Evolutionary conservation across 2,888 invertebrate species (phyloP), one percentile per base, ranked within the genome.

Genomic region (Flabesymbios commensalis): DNA sequence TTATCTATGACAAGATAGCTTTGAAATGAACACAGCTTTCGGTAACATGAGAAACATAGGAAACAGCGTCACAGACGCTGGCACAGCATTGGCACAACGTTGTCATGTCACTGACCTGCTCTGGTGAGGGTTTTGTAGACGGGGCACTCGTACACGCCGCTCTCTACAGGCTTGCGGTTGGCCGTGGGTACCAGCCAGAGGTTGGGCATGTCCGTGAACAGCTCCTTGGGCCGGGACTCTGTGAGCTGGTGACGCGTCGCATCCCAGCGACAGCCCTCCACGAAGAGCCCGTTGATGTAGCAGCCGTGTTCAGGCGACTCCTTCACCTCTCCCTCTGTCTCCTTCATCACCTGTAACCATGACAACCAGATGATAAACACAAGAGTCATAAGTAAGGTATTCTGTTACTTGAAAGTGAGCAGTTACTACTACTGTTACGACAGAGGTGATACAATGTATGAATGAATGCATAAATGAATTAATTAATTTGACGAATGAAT

Each of bases 181-280:
- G 88, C 86, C 72, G 88, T 88, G 0, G 91, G 91, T 45, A 87
- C 84, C 76, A 91, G 84, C 86, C 88, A 88, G 55, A 91, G 85
- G 26, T 87, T 86, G 1, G 88, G 87, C 89, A 82, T 79, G 87
- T 90, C 88, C 29, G 88, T 89, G 73, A 76, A 83, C 41, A 83
- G 74, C 57, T 83, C 81, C 64, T 82, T 83, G n/a, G 81, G 80
- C 28, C 72, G 59, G 1, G 81, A 82, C 69, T 82, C 83, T 4
- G 72, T 65, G 51, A 82, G 72, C 56, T 70, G 65, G 54, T 72
- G 64, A 39, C 64, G 65, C 14, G 61, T 62, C 14, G 42, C 22
- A 69, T 81, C 80, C 82, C 82, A 83, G 2, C 67, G 33, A 1
- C 81, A 78, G 0, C 83, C 83, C 63, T 83, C 83, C 7, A 80